phyloP scores from a whole-genome alignment of 2,113 vertebrate species.

The Sitta europaea region DNA sequence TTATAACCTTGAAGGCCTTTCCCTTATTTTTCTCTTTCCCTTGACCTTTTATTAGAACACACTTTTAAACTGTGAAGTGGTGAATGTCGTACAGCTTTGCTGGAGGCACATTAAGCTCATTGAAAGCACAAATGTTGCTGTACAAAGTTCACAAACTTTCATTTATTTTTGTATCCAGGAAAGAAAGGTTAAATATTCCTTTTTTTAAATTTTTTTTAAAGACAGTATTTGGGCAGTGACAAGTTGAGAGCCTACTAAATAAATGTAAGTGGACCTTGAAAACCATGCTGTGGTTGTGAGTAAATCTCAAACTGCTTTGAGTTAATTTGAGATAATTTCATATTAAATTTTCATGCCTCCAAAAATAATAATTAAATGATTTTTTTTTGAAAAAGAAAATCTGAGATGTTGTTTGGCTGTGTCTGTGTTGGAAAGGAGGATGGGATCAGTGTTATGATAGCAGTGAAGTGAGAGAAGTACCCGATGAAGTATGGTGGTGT shows the following conservation, averaged over 20 bases:
- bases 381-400: background rate
- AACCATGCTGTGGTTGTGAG: background rate
- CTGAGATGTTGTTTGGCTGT: background rate
- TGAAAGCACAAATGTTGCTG: conserved; percentile 30
- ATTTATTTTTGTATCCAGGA: conserved; percentile 45
- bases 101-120: conserved; percentile 31
- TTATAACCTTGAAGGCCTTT: conserved; percentile 32
- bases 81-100: conserved; percentile 35
- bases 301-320: background rate
- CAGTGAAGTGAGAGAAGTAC: background rate
- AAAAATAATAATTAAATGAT: background rate
- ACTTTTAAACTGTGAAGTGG: conserved; percentile 63
- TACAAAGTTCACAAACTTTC: conserved; percentile 55
- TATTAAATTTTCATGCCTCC: background rate
- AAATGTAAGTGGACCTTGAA: background rate
- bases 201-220: background rate
- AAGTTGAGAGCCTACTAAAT: conserved; percentile 41
- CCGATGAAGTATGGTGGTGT: background rate
- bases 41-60: conserved; percentile 69
- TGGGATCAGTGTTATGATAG: background rate
- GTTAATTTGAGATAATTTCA: background rate
- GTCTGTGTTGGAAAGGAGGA: background rate
- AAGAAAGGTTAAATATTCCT: conserved; percentile 58
- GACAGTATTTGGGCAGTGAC: conserved; percentile 21
- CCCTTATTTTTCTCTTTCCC: background rate